These are phyloP conservation scores for Kryptopterus vitreolus DNA, from an alignment of 2,797 vertebrate genomes.

Conservation along the genomic window DNA sequence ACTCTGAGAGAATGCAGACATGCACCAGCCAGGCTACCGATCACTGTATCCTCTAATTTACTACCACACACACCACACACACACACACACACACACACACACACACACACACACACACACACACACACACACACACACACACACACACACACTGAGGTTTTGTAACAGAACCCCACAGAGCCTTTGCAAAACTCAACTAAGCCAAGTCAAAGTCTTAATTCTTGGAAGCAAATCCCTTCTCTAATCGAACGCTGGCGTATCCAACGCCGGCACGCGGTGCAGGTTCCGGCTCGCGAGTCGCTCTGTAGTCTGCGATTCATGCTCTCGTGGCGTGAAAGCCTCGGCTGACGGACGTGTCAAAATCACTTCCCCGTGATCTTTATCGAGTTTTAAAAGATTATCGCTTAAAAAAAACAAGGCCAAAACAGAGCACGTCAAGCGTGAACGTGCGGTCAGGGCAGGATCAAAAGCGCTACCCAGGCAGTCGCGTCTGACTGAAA, in stretches of 20 bases:
- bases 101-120: constrained; percentile 6
- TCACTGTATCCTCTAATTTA: background rate
- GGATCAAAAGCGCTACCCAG: background rate
- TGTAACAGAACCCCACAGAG: background rate
- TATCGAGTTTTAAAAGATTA: background rate
- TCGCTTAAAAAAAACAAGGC: background rate
- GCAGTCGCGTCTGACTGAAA: background rate
- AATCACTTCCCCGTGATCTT: background rate
- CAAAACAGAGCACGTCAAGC: background rate
- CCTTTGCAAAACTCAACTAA: background rate
- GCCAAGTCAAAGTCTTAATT: constrained; percentile 71
- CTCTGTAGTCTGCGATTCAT: background rate
- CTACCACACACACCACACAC: background rate
- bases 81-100: constrained; percentile 6
- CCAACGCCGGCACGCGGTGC: background rate
- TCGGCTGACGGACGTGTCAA: background rate
- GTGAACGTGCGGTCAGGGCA: background rate
- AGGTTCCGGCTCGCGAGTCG: background rate
- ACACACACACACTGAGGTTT: background rate
- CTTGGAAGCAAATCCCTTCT: constrained; percentile 69
- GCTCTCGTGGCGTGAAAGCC: background rate
- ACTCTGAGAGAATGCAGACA: background rate
- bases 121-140: too few relatives aligned
- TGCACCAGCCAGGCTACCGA: background rate
- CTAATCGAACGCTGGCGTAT: constrained; percentile 54